Evolutionary conservation across 2,888 invertebrate genomes (phyloP), one percentile per base, ranked within the genome.

Genomic region (Parascotia fuliginaria): DNA sequence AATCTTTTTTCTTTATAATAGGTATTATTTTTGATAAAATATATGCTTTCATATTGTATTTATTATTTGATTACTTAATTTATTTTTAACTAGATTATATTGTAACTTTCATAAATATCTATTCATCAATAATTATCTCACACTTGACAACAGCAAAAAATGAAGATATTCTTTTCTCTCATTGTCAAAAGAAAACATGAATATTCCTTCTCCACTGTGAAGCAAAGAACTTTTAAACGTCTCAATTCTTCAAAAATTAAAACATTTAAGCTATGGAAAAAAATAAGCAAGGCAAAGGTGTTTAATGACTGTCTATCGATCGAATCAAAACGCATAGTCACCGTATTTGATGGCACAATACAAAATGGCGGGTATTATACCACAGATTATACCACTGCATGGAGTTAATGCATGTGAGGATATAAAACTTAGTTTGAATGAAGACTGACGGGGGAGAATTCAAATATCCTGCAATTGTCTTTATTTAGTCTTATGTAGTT

Each of bases 271-370:
- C 14, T 27, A 12, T 9, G 33, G 16, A 15, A 13, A 57, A 51
- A 37, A 13, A 32, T 13, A 7, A 9, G 49, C 15, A 16, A 48
- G 28, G 46, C 39, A 50, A 65, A 70, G 66, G 69, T 69, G 65
- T 67, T 59, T 57, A 81, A 82, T 64, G 55, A 45, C 49, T 52
- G 64, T 59, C 63, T 73, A 81, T 82, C 81, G 83, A 83, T 82
- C 78, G 73, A 28, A 33, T 55, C 64, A 70, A 83, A 85, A 64
- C 54, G 89, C 87, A 71, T 57, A 71, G 86, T 88, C 89, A 89
- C 76, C 68, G 60, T 66, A 78, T 84, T 87, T 88, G 88, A 89
- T 89, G 83, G 85, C 67, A 51, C 41, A 55, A 48, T 61, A 65
- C 73, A 74, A 78, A 78, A 75, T 71, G 73, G 67, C 62, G 44